Percentiles rank a stretch among this genome's conserved stretches.
phyloP scores from a whole-genome alignment of 53 echinoderm and acorn worm species.

The Echinarachnius parma region DNA sequence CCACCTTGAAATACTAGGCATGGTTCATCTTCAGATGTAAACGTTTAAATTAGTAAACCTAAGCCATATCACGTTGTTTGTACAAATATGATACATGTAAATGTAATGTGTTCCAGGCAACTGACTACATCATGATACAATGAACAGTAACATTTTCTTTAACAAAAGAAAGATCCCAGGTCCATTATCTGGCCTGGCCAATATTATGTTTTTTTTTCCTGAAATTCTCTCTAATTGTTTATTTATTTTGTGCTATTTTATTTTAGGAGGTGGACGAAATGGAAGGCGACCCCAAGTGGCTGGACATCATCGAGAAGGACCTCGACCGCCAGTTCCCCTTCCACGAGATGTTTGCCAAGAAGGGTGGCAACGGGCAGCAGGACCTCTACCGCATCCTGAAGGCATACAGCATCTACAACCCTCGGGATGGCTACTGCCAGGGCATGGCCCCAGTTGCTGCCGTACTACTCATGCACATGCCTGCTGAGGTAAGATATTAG shows the following conservation, averaged over 20 bases:
- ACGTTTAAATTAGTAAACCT: no score
- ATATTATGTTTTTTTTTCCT: no score
- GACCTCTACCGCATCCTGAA: slow-evolving; percentile 90
- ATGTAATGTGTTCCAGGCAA: no score
- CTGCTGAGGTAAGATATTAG: slow-evolving; percentile 91
- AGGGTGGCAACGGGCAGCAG: slow-evolving; percentile 88
- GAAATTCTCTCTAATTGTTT: neutral
- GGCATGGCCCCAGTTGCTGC: slow-evolving; percentile 94
- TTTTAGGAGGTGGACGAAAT: slow-evolving; percentile 72
- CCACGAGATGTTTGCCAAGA: slow-evolving; percentile 94
- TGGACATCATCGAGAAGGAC: slow-evolving; percentile 86
- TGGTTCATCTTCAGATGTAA: no score
- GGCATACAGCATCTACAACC: slow-evolving; percentile 94
- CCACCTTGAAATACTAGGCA: no score
- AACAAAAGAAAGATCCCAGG: no score
- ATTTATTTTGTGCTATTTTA: neutral
- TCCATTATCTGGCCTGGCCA: no score
- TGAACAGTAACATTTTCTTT: no score
- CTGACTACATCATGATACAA: no score
- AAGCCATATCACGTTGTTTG: no score
- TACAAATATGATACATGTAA: no score
- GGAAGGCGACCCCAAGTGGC: slow-evolving; percentile 86
- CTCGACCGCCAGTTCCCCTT: slow-evolving; percentile 93
- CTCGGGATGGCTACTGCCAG: slow-evolving; percentile 96
- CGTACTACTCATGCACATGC: slow-evolving; percentile 98